Conservation (phyloP, 2,113 vertebrate genomes). For the Petaurus breviceps region DNA sequence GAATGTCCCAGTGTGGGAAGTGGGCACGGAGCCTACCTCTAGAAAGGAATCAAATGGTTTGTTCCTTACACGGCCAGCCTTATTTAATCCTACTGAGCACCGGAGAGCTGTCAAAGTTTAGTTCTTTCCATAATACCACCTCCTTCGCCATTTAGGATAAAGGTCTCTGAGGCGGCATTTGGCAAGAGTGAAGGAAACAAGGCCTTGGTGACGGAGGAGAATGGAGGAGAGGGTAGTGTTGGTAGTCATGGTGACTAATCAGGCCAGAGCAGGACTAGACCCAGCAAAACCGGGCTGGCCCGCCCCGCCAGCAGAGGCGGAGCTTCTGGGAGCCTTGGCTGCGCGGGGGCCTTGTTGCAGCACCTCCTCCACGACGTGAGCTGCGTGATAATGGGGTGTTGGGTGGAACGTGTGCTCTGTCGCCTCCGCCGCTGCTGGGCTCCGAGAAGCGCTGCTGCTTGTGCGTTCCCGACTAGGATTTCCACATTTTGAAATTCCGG, state of each 20-base stretch:
- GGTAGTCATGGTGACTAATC: neutral
- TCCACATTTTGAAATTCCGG: conserved; percentile 67
- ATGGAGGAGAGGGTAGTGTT: neutral
- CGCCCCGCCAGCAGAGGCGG: rapidly evolving
- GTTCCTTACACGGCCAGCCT: neutral
- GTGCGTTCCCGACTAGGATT: conserved; percentile 40
- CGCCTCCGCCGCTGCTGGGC: neutral
- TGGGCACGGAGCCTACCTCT: no score
- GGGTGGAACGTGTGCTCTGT: conserved; percentile 38
- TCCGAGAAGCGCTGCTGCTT: conserved; percentile 36
- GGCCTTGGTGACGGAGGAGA: neutral
- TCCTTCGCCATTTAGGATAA: neutral
- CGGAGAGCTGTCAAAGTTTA: neutral
- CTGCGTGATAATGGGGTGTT: conserved; percentile 69
- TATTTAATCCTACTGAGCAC: neutral
- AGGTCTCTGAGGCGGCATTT: neutral
- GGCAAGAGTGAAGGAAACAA: neutral
- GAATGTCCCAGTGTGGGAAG: no score
- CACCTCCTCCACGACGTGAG: conserved; percentile 38
- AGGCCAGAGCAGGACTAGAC: neutral
- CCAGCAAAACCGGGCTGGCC: neutral
- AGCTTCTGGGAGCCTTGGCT: conserved; percentile 29
- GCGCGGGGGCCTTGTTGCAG: neutral
- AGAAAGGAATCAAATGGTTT: neutral
- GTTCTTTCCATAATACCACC: neutral